Conservation (phyloP, 2,797 vertebrate species). For the Falco berigora region DNA sequence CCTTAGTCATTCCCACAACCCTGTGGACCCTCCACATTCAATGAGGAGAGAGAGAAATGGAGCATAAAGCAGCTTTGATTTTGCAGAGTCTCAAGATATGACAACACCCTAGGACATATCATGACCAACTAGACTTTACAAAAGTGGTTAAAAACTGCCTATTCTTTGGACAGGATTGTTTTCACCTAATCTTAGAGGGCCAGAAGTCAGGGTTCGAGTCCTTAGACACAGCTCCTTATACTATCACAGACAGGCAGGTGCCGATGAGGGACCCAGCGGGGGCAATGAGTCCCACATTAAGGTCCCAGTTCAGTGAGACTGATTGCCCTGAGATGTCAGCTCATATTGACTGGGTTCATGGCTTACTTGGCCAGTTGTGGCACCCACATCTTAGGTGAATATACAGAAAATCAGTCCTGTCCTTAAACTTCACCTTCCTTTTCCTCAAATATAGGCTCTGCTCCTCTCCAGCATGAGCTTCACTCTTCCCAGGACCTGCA, state of each 20-base stretch:
- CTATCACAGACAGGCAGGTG: neutral
- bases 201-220: neutral
- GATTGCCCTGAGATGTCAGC: neutral
- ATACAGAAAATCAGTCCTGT: neutral
- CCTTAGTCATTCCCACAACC: neutral
- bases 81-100: neutral
- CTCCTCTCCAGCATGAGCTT: neutral
- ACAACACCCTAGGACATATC: neutral
- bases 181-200: neutral
- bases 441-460: neutral
- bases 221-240: neutral
- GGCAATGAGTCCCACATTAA: too few species aligned
- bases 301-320: neutral
- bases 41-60: rapidly evolving
- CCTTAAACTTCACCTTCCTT: neutral
- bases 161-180: neutral
- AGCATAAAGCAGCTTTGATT: neutral
- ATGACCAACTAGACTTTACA: neutral
- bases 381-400: neutral
- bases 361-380: neutral
- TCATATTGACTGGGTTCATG: neutral
- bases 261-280: rapidly evolving
- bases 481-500: neutral
- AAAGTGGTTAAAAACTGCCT: neutral
- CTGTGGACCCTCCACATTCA: neutral